These are phyloP conservation scores for Pelochelys cantorii DNA, from an alignment of 2,797 vertebrate genomes.

Conservation along the genomic window DNA sequence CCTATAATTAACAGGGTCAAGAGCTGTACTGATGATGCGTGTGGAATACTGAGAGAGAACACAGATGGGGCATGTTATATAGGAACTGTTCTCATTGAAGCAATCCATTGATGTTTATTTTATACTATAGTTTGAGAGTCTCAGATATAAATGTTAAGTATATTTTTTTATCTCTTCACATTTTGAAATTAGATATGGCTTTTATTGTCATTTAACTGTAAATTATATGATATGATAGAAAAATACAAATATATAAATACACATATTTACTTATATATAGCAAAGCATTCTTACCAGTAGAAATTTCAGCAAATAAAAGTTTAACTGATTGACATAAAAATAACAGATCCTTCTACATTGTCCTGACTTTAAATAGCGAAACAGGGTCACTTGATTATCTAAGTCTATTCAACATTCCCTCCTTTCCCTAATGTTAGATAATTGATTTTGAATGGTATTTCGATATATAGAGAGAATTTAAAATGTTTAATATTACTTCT, in stretches of 20 bases:
- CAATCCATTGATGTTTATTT: not conserved
- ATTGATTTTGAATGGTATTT: fast-evolving
- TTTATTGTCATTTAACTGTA: not conserved
- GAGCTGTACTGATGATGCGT: not conserved
- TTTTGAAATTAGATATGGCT: not conserved
- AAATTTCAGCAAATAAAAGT: slow-evolving; percentile 54
- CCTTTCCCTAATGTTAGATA: fast-evolving
- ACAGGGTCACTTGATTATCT: not conserved
- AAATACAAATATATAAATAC: not conserved
- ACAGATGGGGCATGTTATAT: not conserved
- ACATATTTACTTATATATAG: slow-evolving; percentile 27
- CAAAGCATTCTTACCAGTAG: not conserved
- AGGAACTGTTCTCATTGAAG: not conserved
- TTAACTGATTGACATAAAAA: not conserved
- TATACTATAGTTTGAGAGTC: not conserved
- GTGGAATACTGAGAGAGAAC: not conserved
- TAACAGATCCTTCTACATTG: not conserved
- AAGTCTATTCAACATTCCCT: fast-evolving
- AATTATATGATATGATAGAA: not conserved
- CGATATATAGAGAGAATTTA: fast-evolving
- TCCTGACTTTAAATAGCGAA: not conserved
- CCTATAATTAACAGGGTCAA: not conserved
- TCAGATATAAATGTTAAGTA: not conserved
- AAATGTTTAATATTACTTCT: not conserved
- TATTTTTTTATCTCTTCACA: not conserved